Conservation (phyloP, 2,113 vertebrate genomes). For the Eulacestoma nigropectus region DNA sequence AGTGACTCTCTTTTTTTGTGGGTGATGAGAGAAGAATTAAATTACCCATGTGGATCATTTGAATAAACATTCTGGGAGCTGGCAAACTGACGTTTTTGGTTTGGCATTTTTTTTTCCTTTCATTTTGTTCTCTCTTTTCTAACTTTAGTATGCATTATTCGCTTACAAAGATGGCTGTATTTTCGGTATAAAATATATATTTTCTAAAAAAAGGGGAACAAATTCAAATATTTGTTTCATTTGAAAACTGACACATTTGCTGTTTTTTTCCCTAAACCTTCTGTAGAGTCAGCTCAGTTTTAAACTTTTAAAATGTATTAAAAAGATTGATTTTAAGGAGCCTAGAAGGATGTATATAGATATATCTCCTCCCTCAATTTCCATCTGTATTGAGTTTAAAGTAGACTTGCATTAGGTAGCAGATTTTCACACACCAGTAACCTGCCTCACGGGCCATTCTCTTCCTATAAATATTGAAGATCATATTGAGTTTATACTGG, state of each 20-base stretch:
- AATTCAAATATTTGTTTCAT: background rate
- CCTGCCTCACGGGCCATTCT: background rate
- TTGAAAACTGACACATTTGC: background rate
- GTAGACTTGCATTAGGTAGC: background rate
- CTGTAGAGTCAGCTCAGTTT: background rate
- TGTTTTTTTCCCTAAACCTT: background rate
- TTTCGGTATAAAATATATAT: background rate
- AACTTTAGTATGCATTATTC: background rate
- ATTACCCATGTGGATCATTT: background rate
- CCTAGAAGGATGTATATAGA: background rate
- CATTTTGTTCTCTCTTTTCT: background rate
- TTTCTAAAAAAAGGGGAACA: background rate
- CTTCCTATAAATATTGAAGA: background rate
- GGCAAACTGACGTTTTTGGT: background rate
- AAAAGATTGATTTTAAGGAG: background rate
- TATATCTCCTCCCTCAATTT: background rate
- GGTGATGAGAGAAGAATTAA: background rate
- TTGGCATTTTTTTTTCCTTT: background rate
- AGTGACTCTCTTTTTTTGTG: background rate
- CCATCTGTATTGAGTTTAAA: background rate
- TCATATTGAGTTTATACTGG: background rate
- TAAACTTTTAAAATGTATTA: background rate
- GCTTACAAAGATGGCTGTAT: background rate
- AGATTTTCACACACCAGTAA: background rate
- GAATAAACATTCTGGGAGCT: background rate